phyloP scores from a whole-genome alignment of 2,797 vertebrate species.

The Odontamblyopus lacepedii region DNA sequence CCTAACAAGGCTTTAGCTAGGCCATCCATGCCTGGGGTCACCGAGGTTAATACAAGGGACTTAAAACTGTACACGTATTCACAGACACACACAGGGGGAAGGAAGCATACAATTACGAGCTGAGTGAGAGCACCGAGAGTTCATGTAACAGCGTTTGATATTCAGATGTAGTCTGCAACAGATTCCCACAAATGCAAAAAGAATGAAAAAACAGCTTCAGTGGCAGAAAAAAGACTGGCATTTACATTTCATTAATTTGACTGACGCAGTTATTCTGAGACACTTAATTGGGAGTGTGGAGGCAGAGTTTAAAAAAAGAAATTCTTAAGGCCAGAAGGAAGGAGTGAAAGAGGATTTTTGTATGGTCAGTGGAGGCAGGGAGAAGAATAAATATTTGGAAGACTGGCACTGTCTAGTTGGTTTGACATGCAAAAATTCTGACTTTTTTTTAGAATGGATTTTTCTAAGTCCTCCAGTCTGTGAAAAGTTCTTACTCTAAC shows the following conservation, averaged over 20 bases:
- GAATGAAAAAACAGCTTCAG: slow-evolving; percentile 27
- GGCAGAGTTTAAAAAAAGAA: neutral
- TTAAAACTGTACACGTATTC: slow-evolving; percentile 42
- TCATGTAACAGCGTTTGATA: slow-evolving; percentile 24
- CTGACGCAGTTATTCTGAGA: slow-evolving; percentile 35
- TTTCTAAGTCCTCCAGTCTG: too few species aligned
- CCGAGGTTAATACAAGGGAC: slow-evolving; percentile 45
- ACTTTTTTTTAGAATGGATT: too few species aligned
- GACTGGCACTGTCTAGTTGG: neutral
- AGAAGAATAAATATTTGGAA: neutral
- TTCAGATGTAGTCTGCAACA: slow-evolving; percentile 31
- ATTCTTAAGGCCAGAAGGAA: neutral
- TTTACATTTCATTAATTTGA: slow-evolving; percentile 60
- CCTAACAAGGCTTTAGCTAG: slow-evolving; percentile 42
- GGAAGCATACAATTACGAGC: slow-evolving; percentile 37
- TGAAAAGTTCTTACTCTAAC: too few species aligned
- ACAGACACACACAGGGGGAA: slow-evolving; percentile 10
- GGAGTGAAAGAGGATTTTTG: neutral
- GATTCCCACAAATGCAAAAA: slow-evolving; percentile 12
- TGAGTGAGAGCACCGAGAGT: slow-evolving; percentile 14
- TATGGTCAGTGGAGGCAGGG: neutral
- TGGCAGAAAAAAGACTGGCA: slow-evolving; percentile 37
- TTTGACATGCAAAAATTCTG: too few species aligned
- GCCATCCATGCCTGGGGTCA: slow-evolving; percentile 28
- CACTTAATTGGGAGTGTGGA: neutral